Evolutionary conservation across 1,140 invertebrate species (phyloP), one percentile per base, ranked within the genome.

Genomic region (Drosophila orosa): DNA sequence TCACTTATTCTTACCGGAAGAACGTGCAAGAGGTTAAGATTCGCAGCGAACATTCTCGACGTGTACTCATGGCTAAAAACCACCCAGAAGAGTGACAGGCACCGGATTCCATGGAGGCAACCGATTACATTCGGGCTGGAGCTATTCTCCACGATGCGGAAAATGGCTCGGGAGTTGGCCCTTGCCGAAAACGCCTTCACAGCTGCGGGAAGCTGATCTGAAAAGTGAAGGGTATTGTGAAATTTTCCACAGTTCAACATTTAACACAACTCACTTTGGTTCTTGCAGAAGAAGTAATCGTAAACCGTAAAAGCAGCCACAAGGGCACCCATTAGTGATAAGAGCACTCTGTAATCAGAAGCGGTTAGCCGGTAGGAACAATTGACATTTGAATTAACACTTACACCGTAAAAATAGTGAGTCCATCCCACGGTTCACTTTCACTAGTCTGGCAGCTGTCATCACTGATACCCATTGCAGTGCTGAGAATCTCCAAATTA

Each of bases 1-100:
- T 19, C 13, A 3, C 3, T 6, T n/a, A n/a, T 7, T 3, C 13
- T 52, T 2, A 71, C 72, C 42, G 5, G 7, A 29, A 50, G 2
- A 2, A 47, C 5, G 7, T 72, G 27, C 10, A 59, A 54, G 5
- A 55, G 35, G 35, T 92, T 91, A 6, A 91, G 29, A 31, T 58
- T 52, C 6, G 92, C 92, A 2, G 60, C 15, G 2, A 47, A 48
- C 4, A 67, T 19, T 1, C 15, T 66, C 50, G 3, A 78, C 19
- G 5, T 89, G 29, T 42, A 65, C 90, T 91, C 73, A 69, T 96
- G 95, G 3, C 94, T 94, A 5, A 94, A 72, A 4, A 95, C 92
- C 5, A 96, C 93, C 95, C 95, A 95, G 3, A 93, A 80, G 78
- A 95, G 94, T 19, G 94, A 94, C n/a, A 95, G 61, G 4, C 93